Evolutionary conservation across 2,113 vertebrate genomes (phyloP).

Genomic region (Rhabdomys dilectus): DNA sequence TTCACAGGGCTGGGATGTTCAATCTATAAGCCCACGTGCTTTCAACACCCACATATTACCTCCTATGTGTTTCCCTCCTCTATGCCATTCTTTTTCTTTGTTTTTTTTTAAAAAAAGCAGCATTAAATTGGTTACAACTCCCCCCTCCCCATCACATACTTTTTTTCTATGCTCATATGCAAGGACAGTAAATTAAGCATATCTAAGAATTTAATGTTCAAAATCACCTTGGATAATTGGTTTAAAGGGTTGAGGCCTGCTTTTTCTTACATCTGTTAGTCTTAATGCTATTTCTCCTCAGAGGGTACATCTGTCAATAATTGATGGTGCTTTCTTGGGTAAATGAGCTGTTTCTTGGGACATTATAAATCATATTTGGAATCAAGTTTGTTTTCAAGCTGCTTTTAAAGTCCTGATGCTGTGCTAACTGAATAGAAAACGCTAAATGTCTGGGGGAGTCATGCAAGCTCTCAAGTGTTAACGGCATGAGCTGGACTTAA

Average conservation of each 20-base stretch:
- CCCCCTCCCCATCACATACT: conserved; percentile 51
- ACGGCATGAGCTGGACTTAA: conserved; percentile 46
- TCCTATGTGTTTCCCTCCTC: neutral
- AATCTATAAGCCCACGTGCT: neutral
- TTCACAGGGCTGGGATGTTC: neutral
- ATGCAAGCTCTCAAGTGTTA: conserved; percentile 43
- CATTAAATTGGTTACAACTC: conserved; percentile 61
- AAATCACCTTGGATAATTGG: conserved; percentile 82
- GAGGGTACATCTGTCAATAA: conserved; percentile 73
- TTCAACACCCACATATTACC: conserved; percentile 27
- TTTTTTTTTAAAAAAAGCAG: conserved; percentile 69
- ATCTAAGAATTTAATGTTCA: conserved; percentile 81
- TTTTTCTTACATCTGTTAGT: conserved; percentile 72
- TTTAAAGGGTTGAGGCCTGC: conserved; percentile 76
- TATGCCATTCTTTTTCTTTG: conserved; percentile 52
- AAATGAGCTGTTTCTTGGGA: conserved; percentile 77
- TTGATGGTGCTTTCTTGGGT: conserved; percentile 80
- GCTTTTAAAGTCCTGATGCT: conserved; percentile 72
- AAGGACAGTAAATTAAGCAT: conserved; percentile 83
- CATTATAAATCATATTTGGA: conserved; percentile 77
- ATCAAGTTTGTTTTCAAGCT: conserved; percentile 69
- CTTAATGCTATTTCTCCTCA: conserved; percentile 74
- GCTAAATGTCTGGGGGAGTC: conserved; percentile 65
- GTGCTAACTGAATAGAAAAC: conserved; percentile 74
- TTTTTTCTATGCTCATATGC: conserved; percentile 80